Conservation (phyloP, 1,140 invertebrate genomes). For the Bombus cullumanus region DNA sequence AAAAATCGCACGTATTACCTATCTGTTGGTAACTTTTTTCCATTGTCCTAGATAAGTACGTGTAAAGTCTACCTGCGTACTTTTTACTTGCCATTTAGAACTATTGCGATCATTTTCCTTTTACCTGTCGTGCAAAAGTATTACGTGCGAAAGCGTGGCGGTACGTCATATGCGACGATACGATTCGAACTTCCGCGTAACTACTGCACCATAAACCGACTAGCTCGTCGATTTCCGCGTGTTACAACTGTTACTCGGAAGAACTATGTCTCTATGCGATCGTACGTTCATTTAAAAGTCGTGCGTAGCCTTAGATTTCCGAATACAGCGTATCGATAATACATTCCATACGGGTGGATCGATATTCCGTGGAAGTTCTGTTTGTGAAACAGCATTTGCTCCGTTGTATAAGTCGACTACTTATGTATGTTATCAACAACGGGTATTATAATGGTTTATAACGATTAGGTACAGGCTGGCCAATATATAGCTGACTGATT, state of each 20-base stretch:
- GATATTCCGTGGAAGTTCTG: neutral
- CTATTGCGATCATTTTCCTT: neutral
- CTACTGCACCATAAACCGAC: neutral
- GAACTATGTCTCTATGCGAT: neutral
- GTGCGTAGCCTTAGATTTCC: neutral
- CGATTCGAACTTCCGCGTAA: conserved; percentile 26
- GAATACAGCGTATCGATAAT: neutral
- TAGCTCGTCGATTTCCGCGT: neutral
- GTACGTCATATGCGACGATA: conserved; percentile 33
- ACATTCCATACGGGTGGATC: neutral
- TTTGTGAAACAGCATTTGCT: neutral
- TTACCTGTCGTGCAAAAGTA: conserved; percentile 16
- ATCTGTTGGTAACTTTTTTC: neutral
- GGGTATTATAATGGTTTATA: neutral
- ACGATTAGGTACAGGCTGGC: too few relatives aligned
- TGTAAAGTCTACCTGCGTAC: neutral
- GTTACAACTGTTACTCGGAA: neutral
- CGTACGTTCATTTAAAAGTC: neutral
- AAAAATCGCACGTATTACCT: neutral
- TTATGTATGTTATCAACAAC: neutral
- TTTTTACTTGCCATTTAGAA: neutral
- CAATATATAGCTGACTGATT: neutral
- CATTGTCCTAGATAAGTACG: neutral
- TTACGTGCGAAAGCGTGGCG: conserved; percentile 45
- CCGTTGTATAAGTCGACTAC: too few relatives aligned